A percentile compares a stretch with the other conserved stretches of the same genome.
These are phyloP conservation scores for Hybognathus amarus DNA, from an alignment of 2,797 vertebrate species.

Conservation along the genomic window DNA sequence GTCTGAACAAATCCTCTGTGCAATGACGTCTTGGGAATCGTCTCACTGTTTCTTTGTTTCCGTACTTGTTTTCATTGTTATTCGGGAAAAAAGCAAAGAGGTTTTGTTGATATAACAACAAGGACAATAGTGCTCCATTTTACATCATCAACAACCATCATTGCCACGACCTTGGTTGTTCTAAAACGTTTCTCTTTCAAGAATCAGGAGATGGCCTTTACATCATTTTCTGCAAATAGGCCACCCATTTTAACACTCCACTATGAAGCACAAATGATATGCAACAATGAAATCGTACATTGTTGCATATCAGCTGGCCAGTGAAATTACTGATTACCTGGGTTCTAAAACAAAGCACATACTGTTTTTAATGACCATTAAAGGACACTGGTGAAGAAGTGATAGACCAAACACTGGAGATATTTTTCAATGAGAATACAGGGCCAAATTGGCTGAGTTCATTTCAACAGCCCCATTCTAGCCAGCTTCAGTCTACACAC, in stretches of 20 bases:
- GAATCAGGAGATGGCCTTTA: slow-evolving; percentile 25
- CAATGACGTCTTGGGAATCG: slow-evolving; percentile 30
- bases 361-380: slow-evolving; percentile 38
- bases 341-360: slow-evolving; percentile 23
- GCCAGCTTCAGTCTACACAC: slow-evolving; percentile 42
- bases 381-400: slow-evolving; percentile 49
- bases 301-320: no score
- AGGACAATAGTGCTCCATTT: slow-evolving; percentile 13
- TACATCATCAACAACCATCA: background rate
- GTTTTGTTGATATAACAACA: slow-evolving; percentile 29
- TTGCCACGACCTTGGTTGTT: background rate
- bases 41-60: slow-evolving; percentile 38
- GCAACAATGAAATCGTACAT: background rate
- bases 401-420: slow-evolving; percentile 43
- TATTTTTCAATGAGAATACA: slow-evolving; percentile 21
- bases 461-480: slow-evolving; percentile 11
- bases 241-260: slow-evolving; percentile 17
- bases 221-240: slow-evolving; percentile 5
- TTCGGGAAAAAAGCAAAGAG: background rate
- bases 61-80: slow-evolving; percentile 35
- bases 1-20: slow-evolving; percentile 30
- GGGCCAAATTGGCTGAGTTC: slow-evolving; percentile 30
- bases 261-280: slow-evolving; percentile 6
- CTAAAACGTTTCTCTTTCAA: background rate
- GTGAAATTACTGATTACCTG: background rate